Evolutionary conservation across 2,888 invertebrate species (phyloP).

Genomic region (Drosophila kanekoi): DNA sequence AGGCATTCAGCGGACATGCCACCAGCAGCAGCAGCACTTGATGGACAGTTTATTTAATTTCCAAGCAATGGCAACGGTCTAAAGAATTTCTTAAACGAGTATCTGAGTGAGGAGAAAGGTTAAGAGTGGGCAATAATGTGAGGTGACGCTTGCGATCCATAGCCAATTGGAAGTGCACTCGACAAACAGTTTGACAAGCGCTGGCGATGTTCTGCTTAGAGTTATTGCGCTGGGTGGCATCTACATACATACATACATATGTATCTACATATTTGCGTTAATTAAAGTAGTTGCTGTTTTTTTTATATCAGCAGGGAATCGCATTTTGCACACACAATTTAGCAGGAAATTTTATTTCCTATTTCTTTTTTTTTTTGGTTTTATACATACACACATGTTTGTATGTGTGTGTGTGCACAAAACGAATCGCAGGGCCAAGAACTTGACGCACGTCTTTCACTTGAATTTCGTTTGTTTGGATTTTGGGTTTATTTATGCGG

Average conservation of each 20-base stretch:
- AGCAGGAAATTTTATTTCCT: slow-evolving; percentile 20
- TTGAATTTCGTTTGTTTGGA: slow-evolving; percentile 66
- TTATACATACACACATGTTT: not conserved
- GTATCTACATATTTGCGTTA: not conserved
- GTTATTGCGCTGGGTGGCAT: slow-evolving; percentile 1
- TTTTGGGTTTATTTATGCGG: slow-evolving; percentile 57
- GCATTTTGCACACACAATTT: slow-evolving; percentile 52
- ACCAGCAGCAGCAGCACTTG: slow-evolving; percentile 35
- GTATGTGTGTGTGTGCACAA: not conserved
- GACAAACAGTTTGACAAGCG: slow-evolving; percentile 15
- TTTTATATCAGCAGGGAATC: slow-evolving; percentile 22
- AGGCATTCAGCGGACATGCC: slow-evolving; percentile 20
- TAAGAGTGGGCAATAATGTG: not conserved
- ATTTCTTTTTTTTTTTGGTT: not conserved
- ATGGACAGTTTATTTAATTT: slow-evolving; percentile 72
- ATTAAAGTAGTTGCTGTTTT: slow-evolving; percentile 20
- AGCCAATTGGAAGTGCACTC: slow-evolving; percentile 16
- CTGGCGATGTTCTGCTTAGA: slow-evolving; percentile 1
- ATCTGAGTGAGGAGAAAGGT: not conserved
- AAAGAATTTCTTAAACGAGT: slow-evolving; percentile 33
- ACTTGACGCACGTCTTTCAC: slow-evolving; percentile 55
- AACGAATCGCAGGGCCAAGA: slow-evolving; percentile 34
- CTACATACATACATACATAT: not conserved
- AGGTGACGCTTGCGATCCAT: not conserved
- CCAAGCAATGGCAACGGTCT: slow-evolving; percentile 29